Evolutionary conservation across 1,140 invertebrate species (phyloP), one percentile per base, ranked within the genome.

Genomic region (Scaptomyza pallida): DNA sequence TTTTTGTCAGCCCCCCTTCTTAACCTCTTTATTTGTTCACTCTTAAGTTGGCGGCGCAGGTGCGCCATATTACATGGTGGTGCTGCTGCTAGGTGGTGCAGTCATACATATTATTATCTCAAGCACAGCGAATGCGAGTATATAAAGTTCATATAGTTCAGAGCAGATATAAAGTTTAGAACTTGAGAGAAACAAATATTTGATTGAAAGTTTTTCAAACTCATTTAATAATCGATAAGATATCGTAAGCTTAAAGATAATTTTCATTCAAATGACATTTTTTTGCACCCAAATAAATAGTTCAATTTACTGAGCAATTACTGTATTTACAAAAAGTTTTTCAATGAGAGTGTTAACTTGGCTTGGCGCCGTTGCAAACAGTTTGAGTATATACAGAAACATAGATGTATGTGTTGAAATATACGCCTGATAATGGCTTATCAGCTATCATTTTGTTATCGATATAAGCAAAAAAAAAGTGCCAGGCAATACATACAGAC

Each of bases 361-460:
- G n/a, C n/a, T 62, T 68, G 57, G 48, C 67, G 59, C 50, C 41
- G 30, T 41, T 17, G 40, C 41, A 33, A 64, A 37, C 51, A 17
- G 17, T 40, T 26, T 8, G 30, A 16, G 35, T 65, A 9, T 10
- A 21, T 35, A n/a, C n/a, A n/a, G n/a, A n/a, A n/a, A n/a, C n/a
- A n/a, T n/a, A n/a, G n/a, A n/a, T 33, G 6, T 40, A 23, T 50
- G 21, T 45, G 17, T 55, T 40, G 63, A 79, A 83, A 79, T 60
- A 65, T 83, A 76, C 67, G 67, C 40, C 73, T 71, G 81, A 85
- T 85, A 85, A 57, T 54, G 30, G 68, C 30, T 56, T 86, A 86
- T 85, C 73, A 67, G 82, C 48, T 81, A 88, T 86, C 81, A 85
- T 74, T 81, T 44, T 45, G 61, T 68, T 86, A 86, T 86, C 82